These are phyloP conservation scores for Drosophila neocordata DNA, from an alignment of 1,140 invertebrate species.

Conservation along the genomic window DNA sequence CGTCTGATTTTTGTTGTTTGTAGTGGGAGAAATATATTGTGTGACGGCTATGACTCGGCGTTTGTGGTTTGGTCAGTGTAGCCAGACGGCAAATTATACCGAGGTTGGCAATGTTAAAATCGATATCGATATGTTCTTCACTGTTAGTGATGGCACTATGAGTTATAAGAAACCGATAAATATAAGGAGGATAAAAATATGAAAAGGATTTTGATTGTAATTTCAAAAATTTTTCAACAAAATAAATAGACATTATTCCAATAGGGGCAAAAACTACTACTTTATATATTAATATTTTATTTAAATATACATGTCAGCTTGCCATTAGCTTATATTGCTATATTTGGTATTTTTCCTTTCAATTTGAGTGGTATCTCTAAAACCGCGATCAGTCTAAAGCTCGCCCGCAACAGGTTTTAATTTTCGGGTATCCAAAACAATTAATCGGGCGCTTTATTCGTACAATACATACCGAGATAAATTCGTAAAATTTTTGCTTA, in stretches of 20 bases:
- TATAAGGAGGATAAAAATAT: not conserved
- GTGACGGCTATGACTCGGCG: constrained; percentile 8
- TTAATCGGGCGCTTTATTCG: too few relatives aligned
- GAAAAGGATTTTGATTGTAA: not conserved
- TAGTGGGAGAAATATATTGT: not conserved
- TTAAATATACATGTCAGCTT: too few relatives aligned
- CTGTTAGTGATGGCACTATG: not conserved
- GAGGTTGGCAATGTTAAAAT: not conserved
- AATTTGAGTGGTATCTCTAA: not conserved
- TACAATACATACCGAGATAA: too few relatives aligned
- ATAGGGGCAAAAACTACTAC: not conserved
- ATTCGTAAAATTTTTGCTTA: too few relatives aligned
- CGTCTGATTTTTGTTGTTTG: not conserved
- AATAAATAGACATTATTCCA: not conserved
- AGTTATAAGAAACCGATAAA: not conserved
- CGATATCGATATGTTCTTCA: not conserved
- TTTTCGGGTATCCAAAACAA: too few relatives aligned
- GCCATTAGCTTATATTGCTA: too few relatives aligned
- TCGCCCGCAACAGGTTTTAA: not conserved
- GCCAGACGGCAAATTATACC: not conserved
- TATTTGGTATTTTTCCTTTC: not conserved
- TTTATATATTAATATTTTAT: not conserved
- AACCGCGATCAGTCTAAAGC: not conserved
- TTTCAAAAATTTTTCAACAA: not conserved
- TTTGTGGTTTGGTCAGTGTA: not conserved